Evolutionary conservation across 2,113 vertebrate species (phyloP).

Genomic region (Chaenogobius annularis): DNA sequence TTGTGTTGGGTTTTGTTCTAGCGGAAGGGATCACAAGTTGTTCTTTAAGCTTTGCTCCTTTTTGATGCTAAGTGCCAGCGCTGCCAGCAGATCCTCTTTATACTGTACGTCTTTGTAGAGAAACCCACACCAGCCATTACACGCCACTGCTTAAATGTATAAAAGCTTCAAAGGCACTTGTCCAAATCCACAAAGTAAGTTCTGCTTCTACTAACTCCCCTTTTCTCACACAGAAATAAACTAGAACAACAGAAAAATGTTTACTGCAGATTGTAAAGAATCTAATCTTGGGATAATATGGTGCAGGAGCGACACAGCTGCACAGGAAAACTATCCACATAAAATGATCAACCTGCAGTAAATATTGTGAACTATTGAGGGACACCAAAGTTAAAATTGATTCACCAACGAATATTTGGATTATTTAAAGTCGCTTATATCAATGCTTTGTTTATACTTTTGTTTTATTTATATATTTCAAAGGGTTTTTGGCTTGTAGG

Average conservation of each 20-base stretch:
- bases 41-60: constrained; percentile 49
- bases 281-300: background rate
- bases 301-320: background rate
- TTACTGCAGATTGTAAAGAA: background rate
- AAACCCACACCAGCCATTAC: constrained; percentile 44
- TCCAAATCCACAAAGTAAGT: constrained; percentile 28
- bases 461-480: no score
- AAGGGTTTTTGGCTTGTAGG: no score
- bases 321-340: no score
- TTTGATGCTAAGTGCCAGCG: constrained; percentile 37
- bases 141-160: constrained; percentile 25
- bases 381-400: no score
- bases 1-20: constrained; percentile 45
- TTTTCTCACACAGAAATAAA: background rate
- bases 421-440: no score
- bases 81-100: constrained; percentile 55
- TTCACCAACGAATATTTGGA: no score
- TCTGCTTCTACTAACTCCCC: constrained; percentile 4
- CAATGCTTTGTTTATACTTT: no score
- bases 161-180: constrained; percentile 30
- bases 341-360: no score
- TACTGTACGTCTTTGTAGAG: constrained; percentile 47
- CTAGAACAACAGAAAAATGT: background rate
- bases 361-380: no score
- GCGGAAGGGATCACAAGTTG: constrained; percentile 54